Evolutionary conservation across 2,797 vertebrate species (phyloP).

Genomic region (Otolemur crassicaudatus): DNA sequence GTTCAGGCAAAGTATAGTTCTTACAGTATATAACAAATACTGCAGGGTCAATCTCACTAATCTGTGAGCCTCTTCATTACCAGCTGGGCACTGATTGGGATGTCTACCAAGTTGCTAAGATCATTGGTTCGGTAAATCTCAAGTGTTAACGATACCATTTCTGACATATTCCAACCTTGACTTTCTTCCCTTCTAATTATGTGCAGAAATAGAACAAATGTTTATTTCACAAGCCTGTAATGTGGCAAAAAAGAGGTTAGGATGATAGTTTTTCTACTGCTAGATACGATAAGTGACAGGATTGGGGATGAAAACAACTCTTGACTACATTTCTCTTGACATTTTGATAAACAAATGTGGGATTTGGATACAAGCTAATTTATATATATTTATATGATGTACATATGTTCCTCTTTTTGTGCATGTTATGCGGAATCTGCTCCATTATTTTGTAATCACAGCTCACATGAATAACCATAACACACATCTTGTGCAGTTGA

Average conservation of each 20-base stretch:
- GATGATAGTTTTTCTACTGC: not conserved
- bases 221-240: not conserved
- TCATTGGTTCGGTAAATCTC: not conserved
- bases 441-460: conserved; percentile 32
- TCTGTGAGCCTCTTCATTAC: not conserved
- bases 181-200: conserved; percentile 1
- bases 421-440: conserved; percentile 17
- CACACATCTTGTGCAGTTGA: not conserved
- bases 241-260: not conserved
- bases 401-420: conserved; percentile 9
- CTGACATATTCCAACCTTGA: not conserved
- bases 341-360: not conserved
- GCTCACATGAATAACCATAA: not conserved
- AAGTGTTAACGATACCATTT: conserved; percentile 32
- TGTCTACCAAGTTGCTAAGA: not conserved
- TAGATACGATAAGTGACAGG: not conserved
- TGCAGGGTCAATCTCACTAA: not conserved
- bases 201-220: not conserved
- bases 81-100: not conserved
- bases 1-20: not conserved
- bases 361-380: conserved; percentile 24
- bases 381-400: not conserved
- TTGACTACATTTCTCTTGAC: not conserved
- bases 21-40: not conserved
- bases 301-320: not conserved